Evolutionary conservation across 1,140 invertebrate species (phyloP), one percentile per base, ranked within the genome.

Genomic region (Globodera ellingtonae): DNA sequence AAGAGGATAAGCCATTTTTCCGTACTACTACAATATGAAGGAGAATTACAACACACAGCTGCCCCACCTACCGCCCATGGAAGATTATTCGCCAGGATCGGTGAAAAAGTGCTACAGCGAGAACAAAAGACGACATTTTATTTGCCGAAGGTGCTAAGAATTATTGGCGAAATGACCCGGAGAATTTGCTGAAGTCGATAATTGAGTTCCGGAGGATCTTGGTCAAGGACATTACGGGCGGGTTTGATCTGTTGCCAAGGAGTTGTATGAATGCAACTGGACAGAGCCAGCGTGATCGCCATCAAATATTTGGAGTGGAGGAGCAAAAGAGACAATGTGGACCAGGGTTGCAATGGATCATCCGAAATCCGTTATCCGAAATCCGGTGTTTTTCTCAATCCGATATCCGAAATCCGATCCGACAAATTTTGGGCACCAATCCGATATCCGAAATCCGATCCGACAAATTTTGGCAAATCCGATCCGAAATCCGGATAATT

Each of bases 221-320:
- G 35, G 10, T 74, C 8, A 35, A 47, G 8, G 72, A 74, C 4
- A 52, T 74, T 46, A 56, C 72, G 35, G 8, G 62, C 4, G 72
- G 72, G 8, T 65, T 74, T n/a, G 72, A 74, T 21, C 50, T 21
- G 8, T n/a, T 74, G 21, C 44, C 50, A 10, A 35, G 59, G 24
- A 50, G 35, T 8, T 56, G 24, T 35, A 74, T 46, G 48, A 74
- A 46, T 56, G 72, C 72, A 10, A 21, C n/a, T 15, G 6, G 72
- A 74, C 48, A 3, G 59, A 10, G 50, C 50, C 9, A 74, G 72
- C 46, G 24, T 52, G 35, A 15, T 48, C 18, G 72, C 72, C 3
- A 56, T 74, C 10, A 74, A 74, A 65, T 74, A 56, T 74, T 24
- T 74, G 50, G 59, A 74, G 35, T 74, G 72, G 72, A n/a, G 59